Evolutionary conservation across 2,888 invertebrate genomes (phyloP).

Genomic region (Linnaemya vulpina): DNA sequence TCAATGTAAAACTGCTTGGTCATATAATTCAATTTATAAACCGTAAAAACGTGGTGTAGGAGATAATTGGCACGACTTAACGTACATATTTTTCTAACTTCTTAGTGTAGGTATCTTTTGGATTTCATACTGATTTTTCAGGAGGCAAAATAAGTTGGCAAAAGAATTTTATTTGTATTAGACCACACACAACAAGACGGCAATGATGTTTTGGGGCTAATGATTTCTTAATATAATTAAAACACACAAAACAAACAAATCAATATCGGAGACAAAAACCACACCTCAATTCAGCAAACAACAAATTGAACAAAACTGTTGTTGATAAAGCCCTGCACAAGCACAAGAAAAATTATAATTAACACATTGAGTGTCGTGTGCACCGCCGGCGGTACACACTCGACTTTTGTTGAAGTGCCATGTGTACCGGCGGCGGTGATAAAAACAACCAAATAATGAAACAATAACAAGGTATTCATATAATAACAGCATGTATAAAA

Average conservation of each 20-base stretch:
- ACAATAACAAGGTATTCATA: too few relatives aligned
- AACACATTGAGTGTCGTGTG: too few relatives aligned
- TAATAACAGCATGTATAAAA: too few relatives aligned
- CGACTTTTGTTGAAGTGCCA: too few relatives aligned
- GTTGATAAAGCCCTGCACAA: too few relatives aligned
- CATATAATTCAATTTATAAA: too few relatives aligned
- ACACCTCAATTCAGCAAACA: slow-evolving; percentile 34
- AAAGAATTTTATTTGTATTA: background rate
- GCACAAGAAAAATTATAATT: too few relatives aligned
- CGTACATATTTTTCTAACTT: background rate
- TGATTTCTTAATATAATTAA: slow-evolving; percentile 61
- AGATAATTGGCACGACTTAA: background rate
- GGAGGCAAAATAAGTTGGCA: background rate
- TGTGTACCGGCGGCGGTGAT: too few relatives aligned
- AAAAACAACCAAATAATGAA: too few relatives aligned
- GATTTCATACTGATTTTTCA: slow-evolving; percentile 3
- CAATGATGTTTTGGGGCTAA: slow-evolving; percentile 10
- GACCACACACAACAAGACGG: slow-evolving; percentile 47
- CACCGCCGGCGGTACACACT: too few relatives aligned
- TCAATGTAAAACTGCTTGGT: too few relatives aligned
- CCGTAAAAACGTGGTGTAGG: too few relatives aligned
- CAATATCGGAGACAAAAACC: background rate
- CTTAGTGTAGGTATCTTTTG: background rate
- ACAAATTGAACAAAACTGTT: slow-evolving; percentile 5
- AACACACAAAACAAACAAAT: slow-evolving; percentile 16